Conservation (phyloP, 1,140 invertebrate species). For the Drosophila jambulina region DNA sequence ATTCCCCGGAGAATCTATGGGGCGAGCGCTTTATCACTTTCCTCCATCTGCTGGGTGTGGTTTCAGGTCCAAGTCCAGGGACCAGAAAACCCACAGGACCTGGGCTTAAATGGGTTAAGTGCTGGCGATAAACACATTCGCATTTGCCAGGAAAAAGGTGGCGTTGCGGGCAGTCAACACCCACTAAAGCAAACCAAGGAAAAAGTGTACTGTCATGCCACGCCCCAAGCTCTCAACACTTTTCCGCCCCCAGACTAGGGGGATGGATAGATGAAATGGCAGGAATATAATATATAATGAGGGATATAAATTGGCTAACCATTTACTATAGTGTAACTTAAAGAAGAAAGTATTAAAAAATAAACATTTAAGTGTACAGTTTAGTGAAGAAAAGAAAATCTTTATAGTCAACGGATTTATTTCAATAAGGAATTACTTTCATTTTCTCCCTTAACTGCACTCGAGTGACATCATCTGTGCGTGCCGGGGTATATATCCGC, state of each 20-base stretch:
- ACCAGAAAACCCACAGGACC: slow-evolving; percentile 12
- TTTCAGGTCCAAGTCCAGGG: slow-evolving; percentile 7
- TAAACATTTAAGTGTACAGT: background rate
- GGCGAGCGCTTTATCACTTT: slow-evolving; percentile 24
- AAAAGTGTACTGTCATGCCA: slow-evolving; percentile 31
- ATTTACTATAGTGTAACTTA: background rate
- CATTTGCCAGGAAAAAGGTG: slow-evolving; percentile 15
- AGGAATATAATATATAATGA: background rate
- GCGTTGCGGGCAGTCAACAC: slow-evolving; percentile 26
- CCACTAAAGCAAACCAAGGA: slow-evolving; percentile 18
- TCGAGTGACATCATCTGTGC: slow-evolving; percentile 15
- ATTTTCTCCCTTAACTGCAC: slow-evolving; percentile 10
- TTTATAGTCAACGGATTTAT: no score
- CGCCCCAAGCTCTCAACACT: slow-evolving; percentile 2
- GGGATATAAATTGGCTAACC: slow-evolving; percentile 1
- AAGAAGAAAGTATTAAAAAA: background rate
- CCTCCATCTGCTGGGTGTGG: slow-evolving; percentile 36
- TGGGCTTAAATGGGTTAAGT: slow-evolving; percentile 48
- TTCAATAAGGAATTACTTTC: background rate
- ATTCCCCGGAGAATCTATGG: slow-evolving; percentile 39
- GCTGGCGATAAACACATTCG: slow-evolving; percentile 47
- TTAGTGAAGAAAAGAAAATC: no score
- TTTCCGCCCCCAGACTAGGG: background rate
- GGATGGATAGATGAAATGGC: background rate
- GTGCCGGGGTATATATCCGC: slow-evolving; percentile 15